Evolutionary conservation across 2,797 vertebrate genomes (phyloP), one percentile per base, ranked within the genome.

Genomic region (Acanthopagrus latus): DNA sequence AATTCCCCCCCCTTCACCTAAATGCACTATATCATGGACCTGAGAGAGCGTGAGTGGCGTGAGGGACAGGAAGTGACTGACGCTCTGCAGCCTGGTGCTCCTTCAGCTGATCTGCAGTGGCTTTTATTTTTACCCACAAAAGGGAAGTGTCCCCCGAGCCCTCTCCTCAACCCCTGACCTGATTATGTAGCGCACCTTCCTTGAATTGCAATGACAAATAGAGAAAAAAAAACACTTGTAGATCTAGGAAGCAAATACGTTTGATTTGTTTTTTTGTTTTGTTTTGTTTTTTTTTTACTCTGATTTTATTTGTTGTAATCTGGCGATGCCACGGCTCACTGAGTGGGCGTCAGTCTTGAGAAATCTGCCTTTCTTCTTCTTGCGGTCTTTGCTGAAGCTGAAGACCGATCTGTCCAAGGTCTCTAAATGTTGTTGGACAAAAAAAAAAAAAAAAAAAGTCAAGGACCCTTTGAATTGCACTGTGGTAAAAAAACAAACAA

Each of bases 141-240:
- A 80, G 74, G 83, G 80, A 82, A 62, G 80, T 47, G 76, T 86
- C 87, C 89, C 70, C 84, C 66, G 1, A 54, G 83, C 85, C 87
- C 89, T 76, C 85, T 80, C 69, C 87, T 91, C 89, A 60, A 59
- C 81, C 89, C 87, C 91, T 78, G 84, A 79, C 85, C 86, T 74
- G 43, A 88, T 79, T 76, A 93, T 93, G 91, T 93, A 93, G 91
- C 88, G 87, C 88, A 92, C 87, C 90, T 92, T 91, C 84, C 89
- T 27, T 90, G 78, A 89, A 83, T 78, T 81, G 83, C 86, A 88
- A 86, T 64, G 82, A 89, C 83, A 84, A 81, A 66, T 82, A 85
- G 81, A 85, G 63, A 27, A 27, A 27, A n/a, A 66, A 69, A 83
- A 77, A 91, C 79, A 81, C 80, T 87, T 75, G 76, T 90, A 90